These are phyloP conservation scores for Sepioteuthis lessoniana DNA, from an alignment of 2,888 invertebrate genomes.

Conservation along the genomic window DNA sequence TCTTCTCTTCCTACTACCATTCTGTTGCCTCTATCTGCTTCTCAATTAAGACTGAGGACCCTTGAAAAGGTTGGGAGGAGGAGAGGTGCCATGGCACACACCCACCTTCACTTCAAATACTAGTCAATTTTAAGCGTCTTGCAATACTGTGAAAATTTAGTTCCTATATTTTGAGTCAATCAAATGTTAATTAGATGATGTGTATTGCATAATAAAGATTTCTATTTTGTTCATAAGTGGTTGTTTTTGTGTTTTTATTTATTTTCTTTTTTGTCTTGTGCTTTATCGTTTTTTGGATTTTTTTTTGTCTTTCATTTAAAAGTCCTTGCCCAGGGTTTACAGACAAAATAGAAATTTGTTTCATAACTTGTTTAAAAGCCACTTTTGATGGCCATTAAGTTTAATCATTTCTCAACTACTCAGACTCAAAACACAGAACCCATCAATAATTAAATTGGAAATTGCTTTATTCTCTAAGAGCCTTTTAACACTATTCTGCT, in stretches of 20 bases:
- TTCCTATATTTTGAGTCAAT: slow-evolving; percentile 48
- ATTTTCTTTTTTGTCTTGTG: background rate
- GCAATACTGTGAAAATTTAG: slow-evolving; percentile 47
- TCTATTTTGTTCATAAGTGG: slow-evolving; percentile 48
- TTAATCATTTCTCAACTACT: too few species aligned
- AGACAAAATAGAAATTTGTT: background rate
- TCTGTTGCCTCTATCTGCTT: background rate
- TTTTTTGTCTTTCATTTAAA: background rate
- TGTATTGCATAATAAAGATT: slow-evolving; percentile 49
- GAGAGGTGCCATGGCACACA: background rate
- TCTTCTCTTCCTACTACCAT: background rate
- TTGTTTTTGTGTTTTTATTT: slow-evolving; percentile 44
- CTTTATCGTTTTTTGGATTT: background rate
- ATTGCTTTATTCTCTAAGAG: too few species aligned
- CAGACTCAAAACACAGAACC: too few species aligned
- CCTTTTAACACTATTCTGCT: too few species aligned
- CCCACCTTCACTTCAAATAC: slow-evolving; percentile 37
- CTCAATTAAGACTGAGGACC: background rate
- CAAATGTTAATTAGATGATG: slow-evolving; percentile 48
- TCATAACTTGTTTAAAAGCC: background rate
- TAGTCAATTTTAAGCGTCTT: slow-evolving; percentile 47
- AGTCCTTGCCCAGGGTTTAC: background rate
- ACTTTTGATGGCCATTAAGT: too few species aligned
- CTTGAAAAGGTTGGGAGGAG: background rate
- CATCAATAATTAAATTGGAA: too few species aligned